Conservation (phyloP, 2,888 invertebrate species). For the Drosophila ezoana region DNA sequence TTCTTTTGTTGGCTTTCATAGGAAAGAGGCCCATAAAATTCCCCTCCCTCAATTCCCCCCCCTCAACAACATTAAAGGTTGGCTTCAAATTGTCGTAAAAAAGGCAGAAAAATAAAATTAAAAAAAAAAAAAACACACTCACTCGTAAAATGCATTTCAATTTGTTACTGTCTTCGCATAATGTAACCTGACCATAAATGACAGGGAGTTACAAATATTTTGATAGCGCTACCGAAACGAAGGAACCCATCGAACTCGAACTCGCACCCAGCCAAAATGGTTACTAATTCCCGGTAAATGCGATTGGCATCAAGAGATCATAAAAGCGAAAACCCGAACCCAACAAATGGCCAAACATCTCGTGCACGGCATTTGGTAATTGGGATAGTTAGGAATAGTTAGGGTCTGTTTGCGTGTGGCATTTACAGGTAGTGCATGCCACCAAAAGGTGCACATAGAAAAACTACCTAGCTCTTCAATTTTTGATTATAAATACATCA, state of each 20-base stretch:
- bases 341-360: conserved; percentile 32
- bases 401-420: conserved; percentile 49
- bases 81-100: conserved; percentile 72
- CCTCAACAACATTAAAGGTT: conserved; percentile 56
- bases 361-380: conserved; percentile 25
- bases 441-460: neutral
- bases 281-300: conserved; percentile 61
- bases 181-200: conserved; percentile 65
- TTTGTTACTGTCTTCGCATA: conserved; percentile 54
- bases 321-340: conserved; percentile 32
- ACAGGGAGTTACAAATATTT: conserved; percentile 70
- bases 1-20: conserved; percentile 54
- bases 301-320: conserved; percentile 55
- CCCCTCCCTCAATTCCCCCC: conserved; percentile 21
- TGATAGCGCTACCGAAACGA: conserved; percentile 58
- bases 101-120: no score
- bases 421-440: conserved; percentile 29
- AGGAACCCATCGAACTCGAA: no score
- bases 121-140: conserved; percentile 38
- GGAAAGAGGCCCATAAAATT: conserved; percentile 47
- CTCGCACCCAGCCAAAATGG: conserved; percentile 13
- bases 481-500: no score
- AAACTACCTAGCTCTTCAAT: no score
- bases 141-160: conserved; percentile 39
- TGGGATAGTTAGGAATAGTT: conserved; percentile 52